These are phyloP conservation scores for Caenorhabditis sp. DNA, from an alignment of 2,888 invertebrate genomes.

Conservation along the genomic window DNA sequence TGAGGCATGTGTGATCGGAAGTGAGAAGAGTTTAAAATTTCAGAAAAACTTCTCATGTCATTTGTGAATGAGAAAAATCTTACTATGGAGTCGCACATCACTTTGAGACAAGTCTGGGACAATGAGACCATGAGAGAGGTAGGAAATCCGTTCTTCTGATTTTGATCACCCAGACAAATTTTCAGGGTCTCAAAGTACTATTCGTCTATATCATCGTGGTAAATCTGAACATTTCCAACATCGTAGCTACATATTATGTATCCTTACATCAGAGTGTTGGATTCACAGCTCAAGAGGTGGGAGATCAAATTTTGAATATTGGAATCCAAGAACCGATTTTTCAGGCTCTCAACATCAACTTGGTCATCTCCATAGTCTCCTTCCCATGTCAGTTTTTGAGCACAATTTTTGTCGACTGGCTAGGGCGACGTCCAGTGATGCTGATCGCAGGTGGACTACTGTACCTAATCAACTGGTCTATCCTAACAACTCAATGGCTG, in stretches of 20 bases:
- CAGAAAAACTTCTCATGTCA: conserved; percentile 2
- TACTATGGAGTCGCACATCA: conserved; percentile 8
- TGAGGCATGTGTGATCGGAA: neutral
- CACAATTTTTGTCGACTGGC: conserved; percentile 55
- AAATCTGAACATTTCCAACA: neutral
- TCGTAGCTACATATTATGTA: neutral
- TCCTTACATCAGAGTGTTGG: neutral
- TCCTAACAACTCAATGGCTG: conserved; percentile 1
- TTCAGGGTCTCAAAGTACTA: conserved; percentile 28
- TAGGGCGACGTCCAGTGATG: conserved; percentile 60
- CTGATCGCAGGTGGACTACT: conserved; percentile 33
- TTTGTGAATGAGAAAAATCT: conserved; percentile 32
- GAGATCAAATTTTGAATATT: too few relatives aligned
- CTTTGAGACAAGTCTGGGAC: conserved; percentile 25
- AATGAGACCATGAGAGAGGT: conserved; percentile 43
- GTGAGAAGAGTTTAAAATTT: neutral
- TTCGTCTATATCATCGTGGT: neutral
- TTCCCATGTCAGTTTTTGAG: conserved; percentile 58
- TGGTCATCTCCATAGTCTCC: conserved; percentile 46
- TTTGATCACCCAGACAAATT: neutral
- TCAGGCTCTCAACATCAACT: conserved; percentile 54
- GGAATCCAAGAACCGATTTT: neutral
- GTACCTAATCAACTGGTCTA: neutral
- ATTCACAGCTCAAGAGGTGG: conserved; percentile 21
- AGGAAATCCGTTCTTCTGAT: too few relatives aligned